These are phyloP conservation scores for Xyliphius kryptos DNA, from an alignment of 2,113 vertebrate species.

Conservation along the genomic window DNA sequence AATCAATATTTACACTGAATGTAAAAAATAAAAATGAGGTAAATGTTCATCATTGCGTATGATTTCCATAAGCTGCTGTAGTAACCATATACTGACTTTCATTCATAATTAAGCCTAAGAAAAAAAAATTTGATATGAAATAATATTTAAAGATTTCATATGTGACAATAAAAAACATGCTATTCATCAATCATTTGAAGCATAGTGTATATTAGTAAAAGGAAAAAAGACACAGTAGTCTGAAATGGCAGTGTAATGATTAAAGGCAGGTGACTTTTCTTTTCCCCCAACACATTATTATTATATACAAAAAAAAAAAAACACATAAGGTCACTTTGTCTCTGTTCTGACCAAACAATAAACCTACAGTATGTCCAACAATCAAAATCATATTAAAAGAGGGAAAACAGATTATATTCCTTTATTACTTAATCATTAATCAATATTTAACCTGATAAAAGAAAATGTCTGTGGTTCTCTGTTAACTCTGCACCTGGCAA, in stretches of 20 bases:
- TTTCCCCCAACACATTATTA: neutral
- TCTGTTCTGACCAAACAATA: neutral
- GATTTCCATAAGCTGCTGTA: neutral
- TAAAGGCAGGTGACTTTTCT: conserved; percentile 3
- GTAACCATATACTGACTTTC: neutral
- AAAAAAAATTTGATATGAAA: neutral
- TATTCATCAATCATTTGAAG: neutral
- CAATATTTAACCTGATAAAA: no score
- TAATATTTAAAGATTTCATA: neutral
- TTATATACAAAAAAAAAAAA: no score
- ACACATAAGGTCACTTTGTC: conserved; percentile 20
- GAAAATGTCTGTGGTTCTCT: conserved; percentile 2
- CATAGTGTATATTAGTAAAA: neutral
- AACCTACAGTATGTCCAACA: neutral
- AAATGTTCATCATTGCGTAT: conserved; percentile 5
- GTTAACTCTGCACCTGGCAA: conserved; percentile 25
- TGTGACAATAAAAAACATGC: neutral
- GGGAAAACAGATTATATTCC: conserved; percentile 4
- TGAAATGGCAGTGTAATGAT: conserved; percentile 21
- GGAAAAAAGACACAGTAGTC: conserved; percentile 5
- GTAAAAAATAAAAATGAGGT: conserved; percentile 3
- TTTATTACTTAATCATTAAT: no score
- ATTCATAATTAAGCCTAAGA: neutral
- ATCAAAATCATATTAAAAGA: no score
- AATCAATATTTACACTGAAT: conserved; percentile 5